A percentile compares a stretch with the other conserved stretches of the same genome.
phyloP scores from a whole-genome alignment of 2,888 invertebrate species.

The Andrena bicolor region DNA sequence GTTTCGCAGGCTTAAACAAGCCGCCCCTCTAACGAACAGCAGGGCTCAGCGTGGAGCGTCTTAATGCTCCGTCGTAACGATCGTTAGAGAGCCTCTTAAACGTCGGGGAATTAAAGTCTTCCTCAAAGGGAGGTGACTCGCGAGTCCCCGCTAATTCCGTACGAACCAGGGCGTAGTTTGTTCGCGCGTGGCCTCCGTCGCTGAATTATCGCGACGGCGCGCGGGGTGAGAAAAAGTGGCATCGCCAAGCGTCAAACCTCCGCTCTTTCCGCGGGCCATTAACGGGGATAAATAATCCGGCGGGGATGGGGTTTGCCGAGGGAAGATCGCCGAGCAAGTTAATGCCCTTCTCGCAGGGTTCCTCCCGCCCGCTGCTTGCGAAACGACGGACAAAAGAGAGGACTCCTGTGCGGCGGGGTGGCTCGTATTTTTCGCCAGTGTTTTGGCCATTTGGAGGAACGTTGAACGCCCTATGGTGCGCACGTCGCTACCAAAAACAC shows the following conservation, averaged over 20 bases:
- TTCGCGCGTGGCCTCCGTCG: slow-evolving; percentile 44
- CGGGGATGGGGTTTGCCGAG: slow-evolving; percentile 12
- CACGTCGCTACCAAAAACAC: background rate
- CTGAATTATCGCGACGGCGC: slow-evolving; percentile 50
- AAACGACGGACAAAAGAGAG: slow-evolving; percentile 48
- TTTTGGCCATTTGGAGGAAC: slow-evolving; percentile 14
- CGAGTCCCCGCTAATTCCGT: slow-evolving; percentile 26
- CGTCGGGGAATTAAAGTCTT: slow-evolving; percentile 54
- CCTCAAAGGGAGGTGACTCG: slow-evolving; percentile 22
- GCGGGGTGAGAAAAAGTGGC: slow-evolving; percentile 62
- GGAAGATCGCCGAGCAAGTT: background rate
- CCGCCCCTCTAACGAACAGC: slow-evolving; percentile 49
- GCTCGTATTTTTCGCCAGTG: slow-evolving; percentile 19
- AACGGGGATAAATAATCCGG: slow-evolving; percentile 17
- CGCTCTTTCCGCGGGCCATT: background rate
- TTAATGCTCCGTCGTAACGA: slow-evolving; percentile 61
- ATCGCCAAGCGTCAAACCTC: slow-evolving; percentile 15
- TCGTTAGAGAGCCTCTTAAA: slow-evolving; percentile 62
- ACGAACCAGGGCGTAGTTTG: background rate
- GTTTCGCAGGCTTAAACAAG: slow-evolving; percentile 61
- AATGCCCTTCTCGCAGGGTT: background rate
- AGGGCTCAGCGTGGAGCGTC: slow-evolving; percentile 26
- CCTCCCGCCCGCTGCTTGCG: background rate
- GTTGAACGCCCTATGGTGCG: background rate
- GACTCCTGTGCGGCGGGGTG: slow-evolving; percentile 28